Evolutionary conservation across 2,113 vertebrate genomes (phyloP).

Genomic region (Labeo catla): DNA sequence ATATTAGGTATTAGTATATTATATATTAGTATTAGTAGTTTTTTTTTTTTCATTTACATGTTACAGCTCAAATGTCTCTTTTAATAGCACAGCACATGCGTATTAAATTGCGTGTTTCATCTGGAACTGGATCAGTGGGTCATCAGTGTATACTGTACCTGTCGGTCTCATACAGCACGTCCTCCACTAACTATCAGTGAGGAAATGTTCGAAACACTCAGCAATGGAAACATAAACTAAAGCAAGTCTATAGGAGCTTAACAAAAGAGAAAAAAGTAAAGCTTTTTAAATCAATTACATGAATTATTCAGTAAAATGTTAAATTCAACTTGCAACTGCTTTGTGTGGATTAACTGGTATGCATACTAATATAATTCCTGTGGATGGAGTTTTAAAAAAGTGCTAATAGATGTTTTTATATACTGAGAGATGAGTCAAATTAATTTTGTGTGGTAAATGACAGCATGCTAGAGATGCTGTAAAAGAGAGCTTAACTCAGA

Average conservation of each 20-base stretch:
- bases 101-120: not conserved
- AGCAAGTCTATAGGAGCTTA: not conserved
- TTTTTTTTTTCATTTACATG: not conserved
- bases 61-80: not conserved
- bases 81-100: not conserved
- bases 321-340: not conserved
- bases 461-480: not conserved
- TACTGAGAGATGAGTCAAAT: not conserved
- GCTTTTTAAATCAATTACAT: too few relatives aligned
- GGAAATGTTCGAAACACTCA: not conserved
- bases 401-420: not conserved
- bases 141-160: not conserved
- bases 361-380: not conserved
- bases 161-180: not conserved
- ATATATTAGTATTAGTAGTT: not conserved
- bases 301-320: too few relatives aligned
- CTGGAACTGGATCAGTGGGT: not conserved
- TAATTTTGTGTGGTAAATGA: not conserved
- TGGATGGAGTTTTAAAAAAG: not conserved
- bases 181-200: not conserved
- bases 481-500: not conserved
- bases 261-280: too few relatives aligned
- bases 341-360: not conserved
- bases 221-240: not conserved
- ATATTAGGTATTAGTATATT: not conserved